Conservation (phyloP, 2,113 vertebrate species). For the Glaucidium brasilianum region DNA sequence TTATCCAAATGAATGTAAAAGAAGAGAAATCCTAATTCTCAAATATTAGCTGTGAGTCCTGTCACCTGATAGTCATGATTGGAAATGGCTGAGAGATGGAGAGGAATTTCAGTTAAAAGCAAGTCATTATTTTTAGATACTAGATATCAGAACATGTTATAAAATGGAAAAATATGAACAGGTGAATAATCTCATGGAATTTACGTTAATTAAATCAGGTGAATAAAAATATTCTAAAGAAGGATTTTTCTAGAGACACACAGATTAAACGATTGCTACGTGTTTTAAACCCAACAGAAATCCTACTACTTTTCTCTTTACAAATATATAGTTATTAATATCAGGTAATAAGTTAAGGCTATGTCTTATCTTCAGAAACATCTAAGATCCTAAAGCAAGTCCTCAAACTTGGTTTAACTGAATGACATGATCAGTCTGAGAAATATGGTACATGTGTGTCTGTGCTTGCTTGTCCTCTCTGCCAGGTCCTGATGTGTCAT, state of each 20-base stretch:
- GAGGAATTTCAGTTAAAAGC: not conserved
- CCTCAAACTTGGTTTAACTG: not conserved
- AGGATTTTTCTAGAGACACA: not conserved
- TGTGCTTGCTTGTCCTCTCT: not conserved
- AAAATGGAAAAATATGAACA: not conserved
- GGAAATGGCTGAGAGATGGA: not conserved
- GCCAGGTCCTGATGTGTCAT: not conserved
- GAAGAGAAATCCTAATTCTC: not conserved
- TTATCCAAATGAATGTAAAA: not conserved
- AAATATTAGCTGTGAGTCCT: not conserved
- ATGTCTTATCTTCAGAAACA: not conserved
- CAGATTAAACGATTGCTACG: not conserved
- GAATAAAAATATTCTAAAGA: not conserved
- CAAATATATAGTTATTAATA: not conserved
- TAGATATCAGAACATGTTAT: not conserved
- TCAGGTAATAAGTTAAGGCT: not conserved
- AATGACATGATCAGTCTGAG: not conserved
- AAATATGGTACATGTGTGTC: not conserved
- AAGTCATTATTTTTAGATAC: not conserved
- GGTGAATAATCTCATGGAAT: not conserved
- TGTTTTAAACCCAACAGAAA: not conserved
- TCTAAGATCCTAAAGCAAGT: not conserved
- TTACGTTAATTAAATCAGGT: not conserved
- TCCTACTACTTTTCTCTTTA: not conserved
- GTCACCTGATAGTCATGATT: not conserved